Evolutionary conservation across 2,888 invertebrate genomes (phyloP).

Genomic region (Tribolium freemani): DNA sequence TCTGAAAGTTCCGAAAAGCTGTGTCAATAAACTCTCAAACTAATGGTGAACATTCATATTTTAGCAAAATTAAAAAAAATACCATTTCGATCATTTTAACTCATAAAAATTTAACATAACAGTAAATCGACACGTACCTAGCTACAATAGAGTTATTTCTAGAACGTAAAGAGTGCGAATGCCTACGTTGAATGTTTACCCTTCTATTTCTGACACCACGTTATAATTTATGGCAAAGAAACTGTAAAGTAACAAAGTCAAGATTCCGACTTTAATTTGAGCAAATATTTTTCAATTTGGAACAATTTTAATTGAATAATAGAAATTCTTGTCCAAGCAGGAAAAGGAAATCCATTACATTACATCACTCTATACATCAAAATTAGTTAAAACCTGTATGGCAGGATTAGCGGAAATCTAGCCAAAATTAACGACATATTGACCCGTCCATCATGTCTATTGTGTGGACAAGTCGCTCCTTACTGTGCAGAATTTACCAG

Average conservation of each 20-base stretch:
- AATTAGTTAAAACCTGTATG: not conserved
- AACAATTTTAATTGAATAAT: not conserved
- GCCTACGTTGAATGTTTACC: not conserved
- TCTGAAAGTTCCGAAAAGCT: not conserved
- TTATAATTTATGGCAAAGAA: not conserved
- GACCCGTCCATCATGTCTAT: not conserved
- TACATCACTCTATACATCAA: not conserved
- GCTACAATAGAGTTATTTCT: not conserved
- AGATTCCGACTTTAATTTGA: not conserved
- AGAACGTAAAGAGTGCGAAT: not conserved
- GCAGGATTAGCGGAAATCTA: not conserved
- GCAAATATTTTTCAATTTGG: not conserved
- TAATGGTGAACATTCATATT: not conserved
- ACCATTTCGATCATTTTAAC: not conserved
- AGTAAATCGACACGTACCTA: not conserved
- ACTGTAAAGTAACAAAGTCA: not conserved
- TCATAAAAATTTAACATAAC: not conserved
- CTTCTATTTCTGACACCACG: not conserved
- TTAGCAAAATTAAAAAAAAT: too few species aligned
- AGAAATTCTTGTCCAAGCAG: not conserved
- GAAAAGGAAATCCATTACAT: slow-evolving; percentile 1
- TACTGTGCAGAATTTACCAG: not conserved
- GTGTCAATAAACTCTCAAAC: not conserved
- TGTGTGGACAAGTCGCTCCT: not conserved
- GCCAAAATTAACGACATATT: slow-evolving; percentile 10